These are phyloP conservation scores for Dreissena rostriformis DNA, from an alignment of 1,140 invertebrate species.

Conservation along the genomic window DNA sequence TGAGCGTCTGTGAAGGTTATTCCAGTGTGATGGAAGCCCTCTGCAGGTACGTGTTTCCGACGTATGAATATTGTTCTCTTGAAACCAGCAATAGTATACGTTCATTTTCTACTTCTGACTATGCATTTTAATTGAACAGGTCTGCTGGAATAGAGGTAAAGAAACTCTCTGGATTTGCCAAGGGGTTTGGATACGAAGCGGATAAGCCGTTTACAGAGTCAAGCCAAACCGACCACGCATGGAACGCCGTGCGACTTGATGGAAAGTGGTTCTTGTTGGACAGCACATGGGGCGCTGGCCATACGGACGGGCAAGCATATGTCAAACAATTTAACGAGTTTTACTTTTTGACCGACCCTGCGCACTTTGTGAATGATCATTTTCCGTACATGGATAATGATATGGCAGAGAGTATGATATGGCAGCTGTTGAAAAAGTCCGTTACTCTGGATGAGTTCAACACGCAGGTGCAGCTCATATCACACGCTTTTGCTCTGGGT, in stretches of 20 bases:
- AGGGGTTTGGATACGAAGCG: conserved; percentile 97
- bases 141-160: conserved; percentile 40
- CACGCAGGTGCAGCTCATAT: conserved; percentile 10
- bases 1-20: conserved; percentile 40
- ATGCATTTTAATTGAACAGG: conserved; percentile 8
- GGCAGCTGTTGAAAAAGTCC: conserved; percentile 58
- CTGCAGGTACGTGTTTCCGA: conserved; percentile 22
- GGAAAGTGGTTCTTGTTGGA: conserved; percentile 68
- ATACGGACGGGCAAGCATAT: conserved; percentile 51
- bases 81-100: no score
- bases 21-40: conserved; percentile 35
- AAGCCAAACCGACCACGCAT: conserved; percentile 85
- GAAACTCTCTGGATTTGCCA: conserved; percentile 90
- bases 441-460: conserved; percentile 47
- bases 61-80: no score
- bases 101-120: no score
- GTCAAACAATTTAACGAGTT: conserved; percentile 65
- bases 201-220: conserved; percentile 95
- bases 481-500: conserved; percentile 27
- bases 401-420: conserved; percentile 43
- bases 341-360: conserved; percentile 83
- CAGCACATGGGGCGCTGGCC: conserved; percentile 81
- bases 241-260: conserved; percentile 67
- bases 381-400: conserved; percentile 79
- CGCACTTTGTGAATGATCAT: conserved; percentile 81